Conservation (phyloP, 2,888 invertebrate genomes). For the Clostera curtula region DNA sequence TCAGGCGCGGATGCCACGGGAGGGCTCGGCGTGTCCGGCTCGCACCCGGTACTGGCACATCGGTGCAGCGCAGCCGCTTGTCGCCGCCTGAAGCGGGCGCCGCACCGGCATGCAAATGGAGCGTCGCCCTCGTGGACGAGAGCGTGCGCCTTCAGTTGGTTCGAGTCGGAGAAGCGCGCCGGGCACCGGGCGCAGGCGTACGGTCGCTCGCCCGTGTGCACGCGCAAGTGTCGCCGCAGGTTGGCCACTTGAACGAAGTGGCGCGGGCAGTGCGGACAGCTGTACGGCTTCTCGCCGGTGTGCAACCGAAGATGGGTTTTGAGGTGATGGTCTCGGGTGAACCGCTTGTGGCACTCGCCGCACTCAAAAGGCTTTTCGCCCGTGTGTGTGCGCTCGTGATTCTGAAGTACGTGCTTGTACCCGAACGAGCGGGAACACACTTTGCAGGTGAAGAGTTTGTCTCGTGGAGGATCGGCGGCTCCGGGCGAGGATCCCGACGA, state of each 20-base stretch:
- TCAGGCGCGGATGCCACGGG: conserved; percentile 58
- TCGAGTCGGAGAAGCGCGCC: conserved; percentile 92
- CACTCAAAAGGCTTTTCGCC: conserved; percentile 97
- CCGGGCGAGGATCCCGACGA: conserved; percentile 71
- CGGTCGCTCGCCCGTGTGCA: conserved; percentile 93
- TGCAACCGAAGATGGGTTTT: conserved; percentile 95
- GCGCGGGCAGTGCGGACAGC: conserved; percentile 92
- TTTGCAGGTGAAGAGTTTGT: conserved; percentile 92
- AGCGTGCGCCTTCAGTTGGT: conserved; percentile 92
- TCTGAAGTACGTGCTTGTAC: conserved; percentile 95
- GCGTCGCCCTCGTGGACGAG: conserved; percentile 93
- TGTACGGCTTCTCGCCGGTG: conserved; percentile 95
- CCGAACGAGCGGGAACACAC: conserved; percentile 92
- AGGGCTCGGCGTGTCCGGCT: conserved; percentile 57
- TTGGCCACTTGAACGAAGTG: conserved; percentile 96
- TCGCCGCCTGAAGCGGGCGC: conserved; percentile 86
- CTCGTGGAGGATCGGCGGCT: conserved; percentile 74
- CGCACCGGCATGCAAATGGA: conserved; percentile 89
- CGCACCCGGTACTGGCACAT: conserved; percentile 74
- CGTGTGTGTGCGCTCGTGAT: conserved; percentile 95
- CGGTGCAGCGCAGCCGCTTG: conserved; percentile 92
- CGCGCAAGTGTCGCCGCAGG: conserved; percentile 88
- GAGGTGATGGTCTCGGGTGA: conserved; percentile 93
- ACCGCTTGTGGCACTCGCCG: conserved; percentile 92
- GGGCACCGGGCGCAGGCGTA: conserved; percentile 91